phyloP scores from a whole-genome alignment of 2,888 invertebrate species.

The Pandemis cinnamomeana region DNA sequence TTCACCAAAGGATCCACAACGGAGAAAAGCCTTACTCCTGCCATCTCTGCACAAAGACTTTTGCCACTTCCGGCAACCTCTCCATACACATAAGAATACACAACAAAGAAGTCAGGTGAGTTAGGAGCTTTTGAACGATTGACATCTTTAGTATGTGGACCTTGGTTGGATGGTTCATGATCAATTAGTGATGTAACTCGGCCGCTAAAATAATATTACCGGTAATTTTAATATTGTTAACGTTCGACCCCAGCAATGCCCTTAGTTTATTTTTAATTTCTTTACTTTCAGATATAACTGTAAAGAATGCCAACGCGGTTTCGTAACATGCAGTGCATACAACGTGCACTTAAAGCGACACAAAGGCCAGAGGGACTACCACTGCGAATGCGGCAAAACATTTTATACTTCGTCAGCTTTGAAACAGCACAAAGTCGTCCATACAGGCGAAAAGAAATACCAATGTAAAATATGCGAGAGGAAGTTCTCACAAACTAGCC shows the following conservation, averaged over 20 bases:
- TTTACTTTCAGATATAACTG: slow-evolving; percentile 68
- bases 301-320: slow-evolving; percentile 73
- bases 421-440: slow-evolving; percentile 76
- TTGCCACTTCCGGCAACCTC: slow-evolving; percentile 77
- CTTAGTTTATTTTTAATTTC: neutral
- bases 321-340: slow-evolving; percentile 75
- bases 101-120: slow-evolving; percentile 76
- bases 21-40: slow-evolving; percentile 79
- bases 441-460: slow-evolving; percentile 78
- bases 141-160: no score
- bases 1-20: slow-evolving; percentile 77
- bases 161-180: neutral
- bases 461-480: slow-evolving; percentile 77
- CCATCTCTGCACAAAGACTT: slow-evolving; percentile 74
- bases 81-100: slow-evolving; percentile 78
- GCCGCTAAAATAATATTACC: no score
- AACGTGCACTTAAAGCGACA: slow-evolving; percentile 76
- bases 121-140: neutral
- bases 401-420: slow-evolving; percentile 78
- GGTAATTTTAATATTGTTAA: no score
- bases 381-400: slow-evolving; percentile 77
- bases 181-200: no score
- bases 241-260: no score
- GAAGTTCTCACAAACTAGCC: slow-evolving; percentile 77
- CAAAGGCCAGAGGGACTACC: slow-evolving; percentile 76